phyloP scores from a whole-genome alignment of 2,888 invertebrate species.

The Andrena minutula region DNA sequence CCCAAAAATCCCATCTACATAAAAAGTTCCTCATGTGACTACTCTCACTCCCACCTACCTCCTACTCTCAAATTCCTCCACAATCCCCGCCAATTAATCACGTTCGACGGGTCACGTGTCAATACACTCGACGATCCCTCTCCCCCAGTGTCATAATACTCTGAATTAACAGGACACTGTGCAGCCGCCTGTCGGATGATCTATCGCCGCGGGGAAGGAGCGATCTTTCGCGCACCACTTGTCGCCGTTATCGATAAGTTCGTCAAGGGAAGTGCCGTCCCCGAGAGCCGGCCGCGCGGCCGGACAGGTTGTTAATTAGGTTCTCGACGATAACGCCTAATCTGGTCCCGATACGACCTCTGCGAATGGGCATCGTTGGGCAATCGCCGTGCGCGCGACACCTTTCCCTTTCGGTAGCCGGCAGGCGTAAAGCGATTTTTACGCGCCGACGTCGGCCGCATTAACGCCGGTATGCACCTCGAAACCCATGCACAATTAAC shows the following conservation, averaged over 20 bases:
- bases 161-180: too few species aligned
- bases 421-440: constrained; percentile 74
- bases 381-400: constrained; percentile 57
- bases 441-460: constrained; percentile 65
- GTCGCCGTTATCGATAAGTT: constrained; percentile 36
- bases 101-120: too few species aligned
- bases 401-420: constrained; percentile 76
- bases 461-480: constrained; percentile 56
- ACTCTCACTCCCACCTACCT: too few species aligned
- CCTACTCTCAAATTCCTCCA: too few species aligned
- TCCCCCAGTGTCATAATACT: too few species aligned
- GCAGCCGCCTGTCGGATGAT: neutral
- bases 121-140: too few species aligned
- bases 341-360: constrained; percentile 41
- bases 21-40: too few species aligned
- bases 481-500: constrained; percentile 73
- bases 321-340: constrained; percentile 62
- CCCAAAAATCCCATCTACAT: too few species aligned
- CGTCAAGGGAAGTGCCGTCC: constrained; percentile 19
- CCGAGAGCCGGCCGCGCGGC: neutral
- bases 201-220: neutral
- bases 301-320: constrained; percentile 65
- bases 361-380: constrained; percentile 40
- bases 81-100: too few species aligned
- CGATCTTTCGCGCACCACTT: neutral